Percentiles rank a stretch among this genome's conserved stretches.
Evolutionary conservation across 1,140 invertebrate genomes (phyloP).

Genomic region (Leguminivora glycinivorella): DNA sequence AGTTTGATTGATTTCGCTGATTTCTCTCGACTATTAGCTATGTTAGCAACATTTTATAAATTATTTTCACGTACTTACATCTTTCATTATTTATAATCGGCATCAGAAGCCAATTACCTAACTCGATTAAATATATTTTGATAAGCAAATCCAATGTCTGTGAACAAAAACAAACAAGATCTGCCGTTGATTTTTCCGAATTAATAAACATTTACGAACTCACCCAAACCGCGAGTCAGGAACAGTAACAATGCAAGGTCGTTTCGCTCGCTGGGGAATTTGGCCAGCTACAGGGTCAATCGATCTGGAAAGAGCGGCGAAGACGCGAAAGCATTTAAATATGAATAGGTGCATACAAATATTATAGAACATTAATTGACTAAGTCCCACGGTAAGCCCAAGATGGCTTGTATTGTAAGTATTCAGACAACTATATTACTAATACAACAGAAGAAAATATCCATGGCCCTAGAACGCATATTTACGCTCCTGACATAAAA

Average conservation of each 20-base stretch:
- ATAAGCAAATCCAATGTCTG: too few species aligned
- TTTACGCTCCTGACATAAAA: too few species aligned
- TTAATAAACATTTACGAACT: constrained; percentile 32
- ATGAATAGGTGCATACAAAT: too few species aligned
- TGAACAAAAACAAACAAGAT: not conserved
- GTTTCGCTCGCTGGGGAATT: constrained; percentile 43
- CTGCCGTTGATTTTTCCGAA: not conserved
- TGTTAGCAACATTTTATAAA: not conserved
- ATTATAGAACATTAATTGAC: too few species aligned
- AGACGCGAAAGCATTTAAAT: constrained; percentile 20
- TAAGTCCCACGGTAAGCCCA: too few species aligned
- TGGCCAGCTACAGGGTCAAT: constrained; percentile 31
- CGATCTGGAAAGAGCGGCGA: constrained; percentile 12
- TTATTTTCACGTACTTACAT: not conserved
- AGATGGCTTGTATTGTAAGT: too few species aligned
- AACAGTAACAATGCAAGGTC: constrained; percentile 46
- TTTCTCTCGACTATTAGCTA: not conserved
- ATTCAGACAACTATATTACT: too few species aligned
- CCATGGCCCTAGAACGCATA: too few species aligned
- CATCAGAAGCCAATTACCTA: not conserved
- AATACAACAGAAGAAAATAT: too few species aligned
- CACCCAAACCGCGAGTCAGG: constrained; percentile 35
- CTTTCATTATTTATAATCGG: not conserved
- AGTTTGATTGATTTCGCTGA: too few species aligned
- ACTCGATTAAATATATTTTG: too few species aligned